Evolutionary conservation across 2,113 vertebrate species (phyloP).

Genomic region (Fregata magnificens): DNA sequence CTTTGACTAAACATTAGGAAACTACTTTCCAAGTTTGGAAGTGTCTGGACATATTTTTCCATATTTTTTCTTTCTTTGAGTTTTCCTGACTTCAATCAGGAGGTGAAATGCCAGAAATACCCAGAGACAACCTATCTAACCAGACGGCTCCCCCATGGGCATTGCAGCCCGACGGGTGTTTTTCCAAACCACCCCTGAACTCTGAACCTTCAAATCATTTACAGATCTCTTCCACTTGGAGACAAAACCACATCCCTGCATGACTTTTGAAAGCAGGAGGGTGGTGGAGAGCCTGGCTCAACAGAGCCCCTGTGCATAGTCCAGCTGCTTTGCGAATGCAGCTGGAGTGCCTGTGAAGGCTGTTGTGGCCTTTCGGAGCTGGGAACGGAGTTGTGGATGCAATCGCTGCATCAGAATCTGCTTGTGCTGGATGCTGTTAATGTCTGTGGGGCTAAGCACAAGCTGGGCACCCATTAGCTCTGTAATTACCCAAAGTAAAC

Average conservation of each 20-base stretch:
- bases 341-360: neutral
- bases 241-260: neutral
- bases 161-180: neutral
- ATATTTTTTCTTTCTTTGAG: neutral
- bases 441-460: neutral
- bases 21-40: neutral
- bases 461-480: neutral
- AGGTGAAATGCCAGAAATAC: slow-evolving; percentile 47
- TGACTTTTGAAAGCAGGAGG: neutral
- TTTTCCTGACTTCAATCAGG: slow-evolving; percentile 5
- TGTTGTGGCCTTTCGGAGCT: neutral
- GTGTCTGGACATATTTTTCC: neutral
- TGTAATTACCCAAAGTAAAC: neutral
- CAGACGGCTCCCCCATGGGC: neutral
- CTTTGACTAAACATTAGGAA: slow-evolving; percentile 9
- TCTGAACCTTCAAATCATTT: slow-evolving; percentile 48
- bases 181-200: slow-evolving; percentile 33
- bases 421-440: neutral
- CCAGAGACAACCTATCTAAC: slow-evolving; percentile 1
- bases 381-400: neutral
- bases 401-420: neutral
- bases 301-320: neutral
- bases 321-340: neutral
- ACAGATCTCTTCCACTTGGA: neutral
- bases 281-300: neutral